A percentile compares a stretch with the other conserved stretches of the same genome.
phyloP scores from a whole-genome alignment of 2,888 invertebrate genomes.

The Cremastinae sp. region DNA sequence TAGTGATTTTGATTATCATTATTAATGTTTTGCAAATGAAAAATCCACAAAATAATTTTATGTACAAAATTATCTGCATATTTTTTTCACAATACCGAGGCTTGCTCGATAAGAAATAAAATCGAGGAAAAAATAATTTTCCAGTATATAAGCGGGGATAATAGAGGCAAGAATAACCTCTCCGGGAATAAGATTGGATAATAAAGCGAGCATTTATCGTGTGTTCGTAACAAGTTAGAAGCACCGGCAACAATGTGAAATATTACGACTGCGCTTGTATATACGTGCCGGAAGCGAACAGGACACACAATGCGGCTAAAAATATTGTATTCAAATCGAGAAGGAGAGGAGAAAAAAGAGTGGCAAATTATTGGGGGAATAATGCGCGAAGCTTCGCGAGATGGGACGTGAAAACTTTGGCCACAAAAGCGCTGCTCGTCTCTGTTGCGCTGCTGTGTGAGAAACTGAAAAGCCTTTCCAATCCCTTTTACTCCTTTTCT shows the following conservation, averaged over 20 bases:
- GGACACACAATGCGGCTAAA: constrained; percentile 44
- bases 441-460: no score
- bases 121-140: no score
- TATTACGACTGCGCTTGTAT: constrained; percentile 12
- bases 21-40: no score
- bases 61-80: no score
- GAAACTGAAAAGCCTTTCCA: constrained; percentile 47
- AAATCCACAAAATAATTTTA: no score
- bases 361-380: constrained; percentile 42
- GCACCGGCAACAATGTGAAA: constrained; percentile 33
- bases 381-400: constrained; percentile 31
- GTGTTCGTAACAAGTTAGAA: constrained; percentile 14
- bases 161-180: background rate
- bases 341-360: constrained; percentile 34
- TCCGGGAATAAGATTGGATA: background rate
- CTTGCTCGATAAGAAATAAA: no score
- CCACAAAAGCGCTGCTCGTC: background rate
- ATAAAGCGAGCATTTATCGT: constrained; percentile 26
- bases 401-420: constrained; percentile 29
- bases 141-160: no score
- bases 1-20: no score
- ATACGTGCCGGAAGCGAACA: constrained; percentile 50
- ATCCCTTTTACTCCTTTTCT: constrained; percentile 24
- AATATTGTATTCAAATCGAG: constrained; percentile 55
- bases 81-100: no score